phyloP scores from a whole-genome alignment of 2,888 invertebrate species.

The Lymantria monacha region DNA sequence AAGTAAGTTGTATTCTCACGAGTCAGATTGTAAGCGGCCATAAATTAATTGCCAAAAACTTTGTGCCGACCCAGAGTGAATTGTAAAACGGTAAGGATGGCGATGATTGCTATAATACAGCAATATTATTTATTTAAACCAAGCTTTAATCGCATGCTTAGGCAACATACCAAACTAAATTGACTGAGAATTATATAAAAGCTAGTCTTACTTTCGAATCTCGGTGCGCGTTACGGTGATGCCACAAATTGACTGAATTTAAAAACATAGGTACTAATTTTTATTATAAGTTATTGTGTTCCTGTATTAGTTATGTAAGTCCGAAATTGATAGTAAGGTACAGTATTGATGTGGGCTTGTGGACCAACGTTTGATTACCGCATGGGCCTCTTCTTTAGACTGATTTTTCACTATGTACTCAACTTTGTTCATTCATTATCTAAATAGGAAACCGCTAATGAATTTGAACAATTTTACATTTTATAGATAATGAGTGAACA shows the following conservation, averaged over 20 bases:
- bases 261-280: slow-evolving; percentile 35
- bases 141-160: slow-evolving; percentile 11
- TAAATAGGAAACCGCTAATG: slow-evolving; percentile 1
- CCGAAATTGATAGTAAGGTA: slow-evolving; percentile 28
- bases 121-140: background rate
- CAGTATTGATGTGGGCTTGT: slow-evolving; percentile 37
- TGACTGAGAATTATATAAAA: slow-evolving; percentile 31
- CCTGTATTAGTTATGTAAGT: slow-evolving; percentile 60
- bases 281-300: slow-evolving; percentile 47
- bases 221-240: slow-evolving; percentile 35
- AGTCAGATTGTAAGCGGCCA: background rate
- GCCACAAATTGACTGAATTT: slow-evolving; percentile 43
- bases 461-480: slow-evolving; percentile 6
- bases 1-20: too few species aligned
- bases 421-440: slow-evolving; percentile 35
- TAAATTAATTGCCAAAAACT: background rate
- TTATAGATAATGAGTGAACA: slow-evolving; percentile 32
- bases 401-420: slow-evolving; percentile 61
- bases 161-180: slow-evolving; percentile 26
- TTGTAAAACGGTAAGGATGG: background rate
- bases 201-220: slow-evolving; percentile 32
- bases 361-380: slow-evolving; percentile 52
- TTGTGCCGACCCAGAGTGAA: too few species aligned
- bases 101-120: background rate
- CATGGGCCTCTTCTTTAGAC: slow-evolving; percentile 63